A percentile compares a stretch with the other conserved stretches of the same genome.
Conservation (phyloP, 2,888 invertebrate genomes). For the Anthrax anthrax region DNA sequence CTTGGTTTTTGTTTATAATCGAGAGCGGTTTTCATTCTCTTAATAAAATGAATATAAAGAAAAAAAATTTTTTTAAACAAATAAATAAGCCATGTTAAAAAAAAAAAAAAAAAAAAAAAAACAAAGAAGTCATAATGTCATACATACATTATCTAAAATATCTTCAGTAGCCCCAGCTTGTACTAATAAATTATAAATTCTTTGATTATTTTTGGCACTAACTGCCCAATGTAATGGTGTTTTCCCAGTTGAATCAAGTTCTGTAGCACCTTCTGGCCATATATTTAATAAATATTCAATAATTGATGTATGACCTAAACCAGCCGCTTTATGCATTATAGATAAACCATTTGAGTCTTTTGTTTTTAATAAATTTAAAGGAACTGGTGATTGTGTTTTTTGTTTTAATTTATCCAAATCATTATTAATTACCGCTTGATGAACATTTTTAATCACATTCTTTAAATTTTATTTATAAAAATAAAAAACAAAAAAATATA, state of each 20-base stretch:
- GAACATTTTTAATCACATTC: slow-evolving; percentile 71
- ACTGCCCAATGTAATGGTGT: slow-evolving; percentile 75
- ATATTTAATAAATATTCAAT: slow-evolving; percentile 56
- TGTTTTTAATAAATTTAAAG: slow-evolving; percentile 55
- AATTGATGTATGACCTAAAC: slow-evolving; percentile 61
- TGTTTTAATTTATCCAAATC: slow-evolving; percentile 56
- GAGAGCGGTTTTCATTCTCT: slow-evolving; percentile 72
- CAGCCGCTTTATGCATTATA: slow-evolving; percentile 80
- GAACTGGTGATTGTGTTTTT: slow-evolving; percentile 51
- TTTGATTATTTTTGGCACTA: slow-evolving; percentile 59
- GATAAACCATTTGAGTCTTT: slow-evolving; percentile 70
- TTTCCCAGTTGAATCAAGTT: slow-evolving; percentile 66
- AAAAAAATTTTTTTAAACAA: neutral
- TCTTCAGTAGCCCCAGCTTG: slow-evolving; percentile 74
- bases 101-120: neutral
- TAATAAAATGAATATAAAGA: slow-evolving; percentile 24
- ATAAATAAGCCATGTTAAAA: too few relatives aligned
- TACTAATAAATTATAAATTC: slow-evolving; percentile 62
- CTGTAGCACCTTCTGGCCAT: slow-evolving; percentile 52
- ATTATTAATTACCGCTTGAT: slow-evolving; percentile 61
- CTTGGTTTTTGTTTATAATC: slow-evolving; percentile 62
- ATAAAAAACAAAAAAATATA: slow-evolving; percentile 9
- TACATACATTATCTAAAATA: slow-evolving; percentile 64
- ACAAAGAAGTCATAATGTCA: neutral
- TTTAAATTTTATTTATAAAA: slow-evolving; percentile 25